Base-by-base conservation (phyloP, 53 echinoderm and acorn worm species). In the Holothuria leucospilota region DNA sequence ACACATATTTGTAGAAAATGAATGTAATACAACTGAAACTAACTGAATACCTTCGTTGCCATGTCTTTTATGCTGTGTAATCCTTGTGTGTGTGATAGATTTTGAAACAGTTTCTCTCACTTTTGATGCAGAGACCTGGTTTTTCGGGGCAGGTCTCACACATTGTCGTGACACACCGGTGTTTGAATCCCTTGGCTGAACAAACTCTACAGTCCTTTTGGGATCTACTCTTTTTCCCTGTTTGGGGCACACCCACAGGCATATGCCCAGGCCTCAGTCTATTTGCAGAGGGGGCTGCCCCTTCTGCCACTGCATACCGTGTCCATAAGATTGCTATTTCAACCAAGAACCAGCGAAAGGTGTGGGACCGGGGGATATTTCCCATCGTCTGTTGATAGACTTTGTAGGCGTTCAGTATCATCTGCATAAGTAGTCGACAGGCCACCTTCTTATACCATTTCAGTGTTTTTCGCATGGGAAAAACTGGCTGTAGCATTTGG, bases 391-490 rank as follows among this genome's bases (percentile, higher is more conserved):
- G 13, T 49, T n/a, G 20, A 49, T 7, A 77, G 6, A 77, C 51
- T 40, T 20, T 38, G 46, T 39, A 77, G 13, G 41, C 77, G 16
- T 77, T 77, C 8, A 51, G 52, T 16, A 7, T 20, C 77, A 77
- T 77, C 51, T 77, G 77, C 27, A 77, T 49, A 77, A 77, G 42
- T 6, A 77, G 20, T n/a, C 77, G 40, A 20, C 42, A 51, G 5
- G 77, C 77, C 6, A 39, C n/a, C 52, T 77, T 77, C 46, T 42
- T 20, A 16, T 46, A 77, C 77, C 77, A 77, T 77, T 68, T 30
- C 30, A 27, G 10, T 29, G 14, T 4, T 68, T 29, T 68, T 14
- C 30, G 68, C 68, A 27, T 68, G 26, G 23, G 28, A 27, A n/a
- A 68, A 8, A 25, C 30, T 27, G 68, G 68, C 30, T 68, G 68